phyloP scores from a whole-genome alignment of 2,113 vertebrate species.

The Himantopus leucocephalus region DNA sequence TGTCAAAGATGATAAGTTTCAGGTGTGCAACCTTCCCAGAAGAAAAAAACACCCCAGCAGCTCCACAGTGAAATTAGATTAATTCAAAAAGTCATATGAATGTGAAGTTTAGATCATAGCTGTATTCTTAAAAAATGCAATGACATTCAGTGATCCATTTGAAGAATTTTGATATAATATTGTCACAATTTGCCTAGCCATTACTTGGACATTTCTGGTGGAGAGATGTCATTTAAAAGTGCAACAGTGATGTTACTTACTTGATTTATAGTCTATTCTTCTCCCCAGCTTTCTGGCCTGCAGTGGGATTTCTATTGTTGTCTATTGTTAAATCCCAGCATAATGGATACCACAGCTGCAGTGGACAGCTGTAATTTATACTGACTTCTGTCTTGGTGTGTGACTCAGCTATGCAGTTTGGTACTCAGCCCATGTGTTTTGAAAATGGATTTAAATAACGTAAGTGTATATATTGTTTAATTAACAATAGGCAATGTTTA shows the following conservation, averaged over 20 bases:
- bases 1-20: background rate
- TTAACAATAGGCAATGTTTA: constrained; percentile 1
- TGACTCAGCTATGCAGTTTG: background rate
- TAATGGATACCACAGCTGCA: background rate
- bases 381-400: constrained; percentile 18
- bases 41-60: background rate
- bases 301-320: background rate
- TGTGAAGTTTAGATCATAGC: background rate
- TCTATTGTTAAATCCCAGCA: background rate
- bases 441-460: background rate
- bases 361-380: constrained; percentile 25
- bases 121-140: background rate
- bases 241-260: rapidly evolving
- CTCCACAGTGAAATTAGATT: background rate
- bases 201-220: background rate
- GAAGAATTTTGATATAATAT: background rate
- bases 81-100: background rate
- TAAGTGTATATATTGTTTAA: background rate
- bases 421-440: background rate
- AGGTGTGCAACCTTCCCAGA: background rate
- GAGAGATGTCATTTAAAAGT: background rate
- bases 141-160: background rate
- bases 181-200: background rate
- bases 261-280: constrained; percentile 1
- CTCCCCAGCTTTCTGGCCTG: background rate